Percentiles rank a stretch among this genome's conserved stretches.
Evolutionary conservation across 2,797 vertebrate genomes (phyloP).

Genomic region (Acanthornis magna): DNA sequence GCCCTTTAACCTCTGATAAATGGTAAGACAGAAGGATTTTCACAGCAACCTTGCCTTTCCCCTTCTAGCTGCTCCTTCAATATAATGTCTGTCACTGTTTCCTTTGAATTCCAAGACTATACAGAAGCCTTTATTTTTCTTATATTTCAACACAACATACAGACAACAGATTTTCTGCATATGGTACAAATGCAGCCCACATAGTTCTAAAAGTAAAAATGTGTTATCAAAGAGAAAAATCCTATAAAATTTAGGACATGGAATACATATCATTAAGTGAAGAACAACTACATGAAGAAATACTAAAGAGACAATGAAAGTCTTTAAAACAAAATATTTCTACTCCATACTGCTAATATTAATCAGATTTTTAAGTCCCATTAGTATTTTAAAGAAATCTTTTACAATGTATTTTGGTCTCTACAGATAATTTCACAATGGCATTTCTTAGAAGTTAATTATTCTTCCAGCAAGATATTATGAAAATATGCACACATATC

Average conservation of each 20-base stretch:
- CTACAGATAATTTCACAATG: neutral
- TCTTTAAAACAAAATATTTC: neutral
- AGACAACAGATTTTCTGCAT: neutral
- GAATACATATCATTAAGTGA: neutral
- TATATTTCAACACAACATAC: neutral
- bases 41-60: neutral
- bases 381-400: neutral
- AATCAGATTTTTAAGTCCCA: neutral
- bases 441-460: neutral
- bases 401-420: neutral
- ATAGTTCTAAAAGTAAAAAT: neutral
- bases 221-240: neutral
- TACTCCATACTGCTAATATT: neutral
- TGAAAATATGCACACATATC: neutral
- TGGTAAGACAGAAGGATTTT: neutral
- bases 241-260: neutral
- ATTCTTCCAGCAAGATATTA: neutral
- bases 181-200: neutral
- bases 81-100: neutral
- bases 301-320: neutral
- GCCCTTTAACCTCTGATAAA: neutral
- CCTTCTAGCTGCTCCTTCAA: neutral
- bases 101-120: neutral
- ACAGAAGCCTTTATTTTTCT: neutral
- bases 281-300: neutral